A percentile compares a stretch with the other conserved stretches of the same genome.
Evolutionary conservation across 2,113 vertebrate species (phyloP).

Genomic region (Hepsetus odoe): DNA sequence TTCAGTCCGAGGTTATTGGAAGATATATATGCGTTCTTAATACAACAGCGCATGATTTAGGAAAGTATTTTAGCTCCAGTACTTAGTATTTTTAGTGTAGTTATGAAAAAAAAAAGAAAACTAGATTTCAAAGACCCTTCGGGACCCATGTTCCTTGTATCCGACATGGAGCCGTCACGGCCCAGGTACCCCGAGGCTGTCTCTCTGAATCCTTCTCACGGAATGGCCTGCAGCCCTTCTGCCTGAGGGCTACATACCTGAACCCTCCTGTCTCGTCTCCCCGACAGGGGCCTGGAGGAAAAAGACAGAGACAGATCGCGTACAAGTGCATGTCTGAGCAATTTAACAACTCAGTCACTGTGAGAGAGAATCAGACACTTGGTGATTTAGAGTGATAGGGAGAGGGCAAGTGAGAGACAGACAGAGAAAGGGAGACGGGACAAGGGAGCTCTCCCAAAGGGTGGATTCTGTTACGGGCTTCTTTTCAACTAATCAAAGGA

Average conservation of each 20-base stretch:
- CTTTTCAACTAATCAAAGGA: conserved; percentile 30
- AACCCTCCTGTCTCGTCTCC: conserved; percentile 63
- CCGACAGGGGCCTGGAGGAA: conserved; percentile 54
- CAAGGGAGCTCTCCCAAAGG: conserved; percentile 30
- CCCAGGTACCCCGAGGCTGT: conserved; percentile 1
- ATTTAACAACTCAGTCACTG: conserved; percentile 3
- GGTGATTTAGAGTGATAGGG: conserved; percentile 6
- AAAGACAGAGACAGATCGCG: neutral
- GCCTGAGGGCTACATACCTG: conserved; percentile 68
- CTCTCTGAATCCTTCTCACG: neutral
- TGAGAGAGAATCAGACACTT: conserved; percentile 1
- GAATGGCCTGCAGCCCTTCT: neutral
- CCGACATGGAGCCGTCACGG: neutral
- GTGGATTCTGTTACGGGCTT: conserved; percentile 30
- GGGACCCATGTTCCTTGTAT: conserved; percentile 1
- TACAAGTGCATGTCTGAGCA: neutral
- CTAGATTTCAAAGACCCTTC: neutral
- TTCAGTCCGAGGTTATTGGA: too few relatives aligned
- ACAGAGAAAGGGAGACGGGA: conserved; percentile 7
- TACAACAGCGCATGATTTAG: too few relatives aligned
- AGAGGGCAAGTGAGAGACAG: neutral
- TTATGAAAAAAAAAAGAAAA: neutral
- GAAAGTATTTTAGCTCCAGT: too few relatives aligned
- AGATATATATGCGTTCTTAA: too few relatives aligned
- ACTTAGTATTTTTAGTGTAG: too few relatives aligned